Base-by-base conservation (phyloP, 2,113 vertebrate genomes). In the Takifugu flavidus region DNA sequence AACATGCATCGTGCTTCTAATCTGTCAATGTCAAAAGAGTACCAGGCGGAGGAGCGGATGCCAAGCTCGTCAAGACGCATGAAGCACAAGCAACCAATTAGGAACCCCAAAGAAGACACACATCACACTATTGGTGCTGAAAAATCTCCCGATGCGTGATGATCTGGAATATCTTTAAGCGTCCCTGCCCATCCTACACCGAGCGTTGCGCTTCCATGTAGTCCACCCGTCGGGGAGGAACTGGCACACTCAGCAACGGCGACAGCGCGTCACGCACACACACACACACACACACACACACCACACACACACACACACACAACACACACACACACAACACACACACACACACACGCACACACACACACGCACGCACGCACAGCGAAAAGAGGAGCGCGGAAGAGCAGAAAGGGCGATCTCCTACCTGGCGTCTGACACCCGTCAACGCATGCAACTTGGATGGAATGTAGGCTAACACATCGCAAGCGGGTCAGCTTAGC, bases 351-450 rank as follows among this genome's bases (percentile, higher is more conserved):
- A 0, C 42, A 8, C 42, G 42, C 6, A 43, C 1, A 13, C 42
- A 43, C 42, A 5, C 5, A 1, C 5, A 43, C 42, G 42, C 42
- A 43, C 42, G 42, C 42, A 43, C 42, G 42, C 42, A 13, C 44
- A 2, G 44, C 6, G 44, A 45, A 45, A 45, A 45, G 44, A 45
- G 44, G 44, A 15, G 12, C 12, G 12, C 44, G 4, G 13, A 45
- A 45, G 14, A 15, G 14, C 12, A 45, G 44, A 45, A 45, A 25
- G 55, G 4, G 14, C 8, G 29, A 75, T 73, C 66, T 87, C 88
- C 77, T 90, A 91, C 90, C 91, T 91, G 89, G 79, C 77, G 81
- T 75, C 63, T 67, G 78, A 70, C 84, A 77, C 76, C 80, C 67
- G 58, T 81, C 78, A 78, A 76, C 73, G 85, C 89, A 87, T 84